Conservation (phyloP, 2,888 invertebrate genomes). For the Allacma fusca region DNA sequence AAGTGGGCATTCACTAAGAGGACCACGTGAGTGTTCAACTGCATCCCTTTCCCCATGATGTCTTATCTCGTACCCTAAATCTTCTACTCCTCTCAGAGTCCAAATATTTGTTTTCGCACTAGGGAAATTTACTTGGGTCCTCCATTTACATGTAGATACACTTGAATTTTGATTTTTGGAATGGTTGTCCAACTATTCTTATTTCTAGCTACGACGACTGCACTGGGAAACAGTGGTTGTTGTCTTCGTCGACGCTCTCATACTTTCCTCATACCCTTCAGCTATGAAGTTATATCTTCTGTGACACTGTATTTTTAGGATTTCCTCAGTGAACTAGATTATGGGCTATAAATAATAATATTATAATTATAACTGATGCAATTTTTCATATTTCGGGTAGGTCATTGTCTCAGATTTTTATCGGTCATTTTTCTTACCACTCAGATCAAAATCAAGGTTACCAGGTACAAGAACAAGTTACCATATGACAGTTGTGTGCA, state of each 20-base stretch:
- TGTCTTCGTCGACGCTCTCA: too few species aligned
- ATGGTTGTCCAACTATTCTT: too few species aligned
- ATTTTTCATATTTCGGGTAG: background rate
- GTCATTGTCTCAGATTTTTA: background rate
- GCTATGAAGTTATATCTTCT: too few species aligned
- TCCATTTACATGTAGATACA: too few species aligned
- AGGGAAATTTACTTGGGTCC: too few species aligned
- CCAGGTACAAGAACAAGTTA: background rate
- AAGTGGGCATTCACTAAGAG: background rate
- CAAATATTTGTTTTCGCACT: slow-evolving; percentile 29
- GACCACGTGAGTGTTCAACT: background rate
- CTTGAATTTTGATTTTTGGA: too few species aligned
- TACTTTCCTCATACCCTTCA: too few species aligned
- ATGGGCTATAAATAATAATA: slow-evolving; percentile 10
- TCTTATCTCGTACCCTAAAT: slow-evolving; percentile 35
- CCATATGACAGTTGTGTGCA: too few species aligned
- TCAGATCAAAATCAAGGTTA: background rate
- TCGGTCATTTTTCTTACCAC: background rate
- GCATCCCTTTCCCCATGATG: background rate
- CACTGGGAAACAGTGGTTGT: too few species aligned
- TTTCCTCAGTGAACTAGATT: slow-evolving; percentile 25
- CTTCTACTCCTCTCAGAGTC: slow-evolving; percentile 31
- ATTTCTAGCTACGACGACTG: too few species aligned
- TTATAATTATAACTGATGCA: background rate
- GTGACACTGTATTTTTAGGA: background rate